Percentiles rank a stretch among this genome's conserved stretches.
Evolutionary conservation across 2,888 invertebrate genomes (phyloP).

Genomic region (Cryptocheilus praepositus): DNA sequence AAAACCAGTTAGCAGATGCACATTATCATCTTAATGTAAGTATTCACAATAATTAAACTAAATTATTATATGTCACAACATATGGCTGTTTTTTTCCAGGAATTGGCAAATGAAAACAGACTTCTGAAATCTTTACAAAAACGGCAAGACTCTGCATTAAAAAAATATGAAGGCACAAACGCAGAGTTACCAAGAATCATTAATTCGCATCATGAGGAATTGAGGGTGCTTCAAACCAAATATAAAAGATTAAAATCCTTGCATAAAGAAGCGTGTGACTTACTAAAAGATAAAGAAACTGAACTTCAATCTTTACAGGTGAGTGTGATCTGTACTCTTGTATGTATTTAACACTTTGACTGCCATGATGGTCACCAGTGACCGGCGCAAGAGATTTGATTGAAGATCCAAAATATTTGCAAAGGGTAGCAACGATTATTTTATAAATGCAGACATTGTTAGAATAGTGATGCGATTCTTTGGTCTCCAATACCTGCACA

Average conservation of each 20-base stretch:
- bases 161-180: conserved; percentile 86
- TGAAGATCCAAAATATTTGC: too few relatives aligned
- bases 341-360: too few relatives aligned
- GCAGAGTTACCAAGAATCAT: conserved; percentile 86
- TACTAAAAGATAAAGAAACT: conserved; percentile 82
- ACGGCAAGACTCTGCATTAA: conserved; percentile 86
- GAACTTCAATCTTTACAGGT: conserved; percentile 80
- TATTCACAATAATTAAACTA: conserved; percentile 28
- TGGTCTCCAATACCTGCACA: too few relatives aligned
- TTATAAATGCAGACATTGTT: too few relatives aligned
- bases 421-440: too few relatives aligned
- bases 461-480: too few relatives aligned
- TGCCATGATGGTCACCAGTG: too few relatives aligned
- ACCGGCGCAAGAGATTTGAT: too few relatives aligned
- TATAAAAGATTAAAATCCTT: conserved; percentile 82
- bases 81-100: conserved; percentile 74
- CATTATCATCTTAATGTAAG: conserved; percentile 85
- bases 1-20: conserved; percentile 87
- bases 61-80: conserved; percentile 10
- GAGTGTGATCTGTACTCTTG: too few relatives aligned
- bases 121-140: conserved; percentile 85
- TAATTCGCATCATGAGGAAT: conserved; percentile 86
- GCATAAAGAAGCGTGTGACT: conserved; percentile 80
- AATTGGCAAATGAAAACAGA: conserved; percentile 84
- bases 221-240: conserved; percentile 82